Evolutionary conservation across 2,113 vertebrate genomes (phyloP).

Genomic region (Acrocephalus arundinaceus): DNA sequence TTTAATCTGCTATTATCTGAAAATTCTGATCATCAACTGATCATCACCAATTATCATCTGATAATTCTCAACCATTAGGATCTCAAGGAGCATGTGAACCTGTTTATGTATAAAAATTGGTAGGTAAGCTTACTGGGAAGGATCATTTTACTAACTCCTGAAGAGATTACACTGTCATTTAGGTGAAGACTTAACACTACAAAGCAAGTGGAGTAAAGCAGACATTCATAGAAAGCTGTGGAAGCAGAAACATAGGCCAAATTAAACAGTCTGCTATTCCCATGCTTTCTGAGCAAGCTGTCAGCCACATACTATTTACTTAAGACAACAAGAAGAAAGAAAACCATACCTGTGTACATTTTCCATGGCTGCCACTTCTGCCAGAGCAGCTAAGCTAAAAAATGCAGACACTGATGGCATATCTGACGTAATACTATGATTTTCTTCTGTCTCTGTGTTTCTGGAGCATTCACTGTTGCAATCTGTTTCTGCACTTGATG

Average conservation of each 20-base stretch:
- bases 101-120: not conserved
- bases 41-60: not conserved
- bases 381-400: conserved; percentile 97
- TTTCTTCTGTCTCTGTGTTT: conserved; percentile 70
- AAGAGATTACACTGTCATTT: not conserved
- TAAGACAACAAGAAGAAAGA: not conserved
- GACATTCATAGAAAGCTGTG: not conserved
- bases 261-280: not conserved
- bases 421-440: conserved; percentile 75
- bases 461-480: conserved; percentile 82
- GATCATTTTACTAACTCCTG: not conserved
- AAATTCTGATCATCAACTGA: not conserved
- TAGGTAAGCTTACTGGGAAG: not conserved
- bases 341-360: conserved; percentile 89
- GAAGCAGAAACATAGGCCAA: not conserved
- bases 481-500: conserved; percentile 78
- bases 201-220: not conserved
- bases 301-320: not conserved
- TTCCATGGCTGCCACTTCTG: conserved; percentile 99
- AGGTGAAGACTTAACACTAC: not conserved
- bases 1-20: not conserved
- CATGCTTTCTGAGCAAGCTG: not conserved
- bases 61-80: not conserved
- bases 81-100: not conserved
- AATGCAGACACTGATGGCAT: conserved; percentile 85